These are phyloP conservation scores for Elaphurus davidianus DNA, from an alignment of 2,113 vertebrate species.

Conservation along the genomic window DNA sequence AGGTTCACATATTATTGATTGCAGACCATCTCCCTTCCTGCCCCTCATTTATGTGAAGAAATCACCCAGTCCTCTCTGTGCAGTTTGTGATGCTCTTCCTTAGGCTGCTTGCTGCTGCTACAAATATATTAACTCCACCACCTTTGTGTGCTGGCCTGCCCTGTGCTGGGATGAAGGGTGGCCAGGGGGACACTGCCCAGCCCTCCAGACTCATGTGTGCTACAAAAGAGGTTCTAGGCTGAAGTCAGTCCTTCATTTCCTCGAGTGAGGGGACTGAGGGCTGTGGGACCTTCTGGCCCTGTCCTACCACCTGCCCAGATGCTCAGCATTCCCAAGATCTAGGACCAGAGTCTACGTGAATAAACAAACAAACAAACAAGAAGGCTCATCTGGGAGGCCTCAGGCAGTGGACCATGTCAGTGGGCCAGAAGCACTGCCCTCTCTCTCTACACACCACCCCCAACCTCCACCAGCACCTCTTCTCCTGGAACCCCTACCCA, in stretches of 20 bases:
- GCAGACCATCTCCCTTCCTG: neutral
- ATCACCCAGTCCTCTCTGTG: neutral
- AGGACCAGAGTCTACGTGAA: neutral
- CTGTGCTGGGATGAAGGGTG: neutral
- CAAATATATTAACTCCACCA: neutral
- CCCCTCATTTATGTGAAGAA: neutral
- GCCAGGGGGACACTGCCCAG: neutral
- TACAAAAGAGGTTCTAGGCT: neutral
- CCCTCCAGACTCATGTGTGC: neutral
- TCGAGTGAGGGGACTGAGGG: neutral
- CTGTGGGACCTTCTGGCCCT: neutral
- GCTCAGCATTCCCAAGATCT: neutral
- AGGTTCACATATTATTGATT: neutral
- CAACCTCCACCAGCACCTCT: accelerated
- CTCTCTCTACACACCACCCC: accelerated
- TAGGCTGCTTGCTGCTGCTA: neutral
- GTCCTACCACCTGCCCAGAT: neutral
- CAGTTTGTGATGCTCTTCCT: neutral
- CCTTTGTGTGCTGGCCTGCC: neutral
- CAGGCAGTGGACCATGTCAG: too few species aligned
- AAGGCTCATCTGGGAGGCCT: neutral
- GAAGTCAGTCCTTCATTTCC: neutral
- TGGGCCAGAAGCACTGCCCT: neutral
- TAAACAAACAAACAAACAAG: neutral
- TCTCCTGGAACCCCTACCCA: too few species aligned